Conservation (phyloP, 2,113 vertebrate species). For the Triplophysa dalaica region DNA sequence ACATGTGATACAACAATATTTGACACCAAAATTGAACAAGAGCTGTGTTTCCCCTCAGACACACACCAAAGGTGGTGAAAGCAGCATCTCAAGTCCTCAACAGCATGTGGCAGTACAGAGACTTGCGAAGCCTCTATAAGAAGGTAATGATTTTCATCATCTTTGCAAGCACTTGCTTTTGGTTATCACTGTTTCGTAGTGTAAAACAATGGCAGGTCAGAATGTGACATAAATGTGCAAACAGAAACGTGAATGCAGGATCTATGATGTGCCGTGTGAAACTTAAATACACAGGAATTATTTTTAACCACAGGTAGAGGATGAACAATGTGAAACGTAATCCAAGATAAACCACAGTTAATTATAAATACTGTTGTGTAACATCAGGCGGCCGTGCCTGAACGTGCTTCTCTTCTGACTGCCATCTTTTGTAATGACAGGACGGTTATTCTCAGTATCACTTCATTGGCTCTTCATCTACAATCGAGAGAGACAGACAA, state of each 20-base stretch:
- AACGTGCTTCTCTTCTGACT: not conserved
- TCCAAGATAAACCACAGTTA: too few species aligned
- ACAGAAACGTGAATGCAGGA: too few species aligned
- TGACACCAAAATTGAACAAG: too few species aligned
- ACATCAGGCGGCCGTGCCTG: not conserved
- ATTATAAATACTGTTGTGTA: not conserved
- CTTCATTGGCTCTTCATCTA: conserved; percentile 96
- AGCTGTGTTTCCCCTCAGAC: conserved; percentile 76
- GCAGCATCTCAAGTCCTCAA: conserved; percentile 98
- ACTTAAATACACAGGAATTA: too few species aligned
- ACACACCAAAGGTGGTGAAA: conserved; percentile 98
- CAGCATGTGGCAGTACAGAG: conserved; percentile 99
- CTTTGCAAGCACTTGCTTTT: too few species aligned
- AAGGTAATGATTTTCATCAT: conserved; percentile 80
- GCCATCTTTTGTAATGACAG: conserved; percentile 67
- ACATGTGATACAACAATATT: too few species aligned
- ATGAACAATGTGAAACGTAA: too few species aligned
- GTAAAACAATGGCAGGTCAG: too few species aligned
- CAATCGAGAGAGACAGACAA: conserved; percentile 95
- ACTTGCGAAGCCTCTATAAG: conserved; percentile 98
- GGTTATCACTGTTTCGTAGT: too few species aligned
- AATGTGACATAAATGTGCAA: too few species aligned
- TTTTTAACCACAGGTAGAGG: too few species aligned
- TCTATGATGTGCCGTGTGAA: too few species aligned
- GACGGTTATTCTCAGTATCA: conserved; percentile 98